Conservation (phyloP, 2,797 vertebrate species). For the Euphonia xanthogaster region DNA sequence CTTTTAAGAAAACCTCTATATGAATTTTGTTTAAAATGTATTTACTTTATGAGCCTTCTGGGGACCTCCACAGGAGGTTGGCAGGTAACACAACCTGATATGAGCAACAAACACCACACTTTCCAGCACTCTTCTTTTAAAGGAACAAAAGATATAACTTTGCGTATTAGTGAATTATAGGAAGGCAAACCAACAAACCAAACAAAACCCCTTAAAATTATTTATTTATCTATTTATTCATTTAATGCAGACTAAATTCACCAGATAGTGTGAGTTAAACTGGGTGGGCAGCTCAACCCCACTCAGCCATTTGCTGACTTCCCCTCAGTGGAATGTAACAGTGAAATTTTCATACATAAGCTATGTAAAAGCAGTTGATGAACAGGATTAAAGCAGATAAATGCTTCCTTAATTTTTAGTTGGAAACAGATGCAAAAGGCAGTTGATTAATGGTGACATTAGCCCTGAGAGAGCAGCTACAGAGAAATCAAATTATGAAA, state of each 20-base stretch:
- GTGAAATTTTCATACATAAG: not conserved
- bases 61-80: not conserved
- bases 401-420: conserved; percentile 1
- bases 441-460: not conserved
- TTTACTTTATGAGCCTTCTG: not conserved
- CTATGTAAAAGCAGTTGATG: not conserved
- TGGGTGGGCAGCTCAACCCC: not conserved
- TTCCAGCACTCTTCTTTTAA: not conserved
- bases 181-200: not conserved
- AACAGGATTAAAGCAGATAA: not conserved
- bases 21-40: not conserved
- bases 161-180: not conserved
- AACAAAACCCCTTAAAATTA: not conserved
- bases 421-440: not conserved
- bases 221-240: not conserved
- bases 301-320: rapidly evolving
- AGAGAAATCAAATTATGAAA: not conserved
- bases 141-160: not conserved
- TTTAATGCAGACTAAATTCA: not conserved
- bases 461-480: not conserved
- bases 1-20: not conserved
- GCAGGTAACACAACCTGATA: not conserved
- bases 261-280: not conserved
- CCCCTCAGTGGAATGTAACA: not conserved
- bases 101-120: not conserved